Evolutionary conservation across 2,113 vertebrate species (phyloP), one percentile per base, ranked within the genome.

Genomic region (Noturus placidus): DNA sequence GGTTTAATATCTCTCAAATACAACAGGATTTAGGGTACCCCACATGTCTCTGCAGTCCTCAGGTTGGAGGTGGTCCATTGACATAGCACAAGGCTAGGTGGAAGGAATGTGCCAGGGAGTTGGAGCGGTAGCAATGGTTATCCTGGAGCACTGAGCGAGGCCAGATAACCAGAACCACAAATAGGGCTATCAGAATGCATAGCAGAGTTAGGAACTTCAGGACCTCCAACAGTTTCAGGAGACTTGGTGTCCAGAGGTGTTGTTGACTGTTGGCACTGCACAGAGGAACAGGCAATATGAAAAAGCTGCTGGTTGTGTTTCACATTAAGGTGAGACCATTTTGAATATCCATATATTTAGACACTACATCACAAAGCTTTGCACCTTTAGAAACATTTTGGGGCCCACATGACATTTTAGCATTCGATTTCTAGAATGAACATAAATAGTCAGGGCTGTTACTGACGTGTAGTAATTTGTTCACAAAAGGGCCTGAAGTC

Each of bases 51-150:
- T 77, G 59, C 30, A 50, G n/a, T 27, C 52, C 25, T 95, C 94
- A 97, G 54, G 95, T 93, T 0, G 96, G 96, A 0, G 97, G 97
- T 0, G 95, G 96, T 4, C 96, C 97, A 0, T 96, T 96, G 89
- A 96, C 92, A 42, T 97, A 96, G 11, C 89, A 93, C 56, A 97
- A 94, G 1, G 92, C 91, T 59, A 97, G 89, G 87, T 96, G 94
- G 90, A 94, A 93, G 46, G 91, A 91, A 11, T 88, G 91, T 6
- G 86, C 67, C 63, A 94, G 89, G 76, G 63, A 65, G 69, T 90
- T 88, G 38, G 92, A 88, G 15, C 42, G 92, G 81, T 92, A 95
- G 59, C 94, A 96, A 56, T 90, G 88, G 35, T 81, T 50, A 22
- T 91, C 88, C 42, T 87, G 20, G 72, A 74, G 0, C n/a, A 84